Base-by-base conservation (phyloP, 2,888 invertebrate genomes). In the Synergus itoensis region DNA sequence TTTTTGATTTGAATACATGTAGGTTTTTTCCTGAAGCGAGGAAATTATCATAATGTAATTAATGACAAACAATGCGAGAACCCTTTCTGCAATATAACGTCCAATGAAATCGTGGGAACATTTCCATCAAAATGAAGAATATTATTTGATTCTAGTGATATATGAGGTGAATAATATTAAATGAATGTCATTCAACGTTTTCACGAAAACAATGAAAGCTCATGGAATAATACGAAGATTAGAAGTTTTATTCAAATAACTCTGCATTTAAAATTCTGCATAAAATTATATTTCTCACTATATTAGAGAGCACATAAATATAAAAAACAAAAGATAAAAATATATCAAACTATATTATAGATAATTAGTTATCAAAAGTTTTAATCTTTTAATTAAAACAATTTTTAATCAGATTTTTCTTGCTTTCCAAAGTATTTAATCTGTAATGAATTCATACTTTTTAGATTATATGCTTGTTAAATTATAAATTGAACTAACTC, bases 81-180 rank as follows among this genome's bases (percentile, higher is more conserved):
- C 28, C n/a, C 69, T 48, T 14, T 16, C 16, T 73, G n/a, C 28
- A 53, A 53, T 53, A 36, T 53, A 36, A 45, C 28, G 28, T 73
- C 69, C 69, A 48, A 48, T 48, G 21, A 73, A 73, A 48, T 73
- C 48, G 48, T 73, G 48, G 36, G 48, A 36, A 53, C 3, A 73
- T 73, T 73, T 73, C 48, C 69, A 73, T 73, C 48, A 73, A 53
- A 73, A 73, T 73, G 48, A 73, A 53, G 69, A 48, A 53, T 45
- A 53, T 73, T 73, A 73, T 73, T 73, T 73, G 45, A 48, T 36
- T 53, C 16, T 1, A 73, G 36, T 73, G 69, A 73, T 28, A 28
- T 28, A 28, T 73, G 69, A 48, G 48, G 48, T 60, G 53, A 73
- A 73, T 73, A 53, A 73, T 48, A 73, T 73, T 36, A 73, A 73